Base-by-base conservation (phyloP, 2,888 invertebrate genomes). In the Athripsodes cinereus region DNA sequence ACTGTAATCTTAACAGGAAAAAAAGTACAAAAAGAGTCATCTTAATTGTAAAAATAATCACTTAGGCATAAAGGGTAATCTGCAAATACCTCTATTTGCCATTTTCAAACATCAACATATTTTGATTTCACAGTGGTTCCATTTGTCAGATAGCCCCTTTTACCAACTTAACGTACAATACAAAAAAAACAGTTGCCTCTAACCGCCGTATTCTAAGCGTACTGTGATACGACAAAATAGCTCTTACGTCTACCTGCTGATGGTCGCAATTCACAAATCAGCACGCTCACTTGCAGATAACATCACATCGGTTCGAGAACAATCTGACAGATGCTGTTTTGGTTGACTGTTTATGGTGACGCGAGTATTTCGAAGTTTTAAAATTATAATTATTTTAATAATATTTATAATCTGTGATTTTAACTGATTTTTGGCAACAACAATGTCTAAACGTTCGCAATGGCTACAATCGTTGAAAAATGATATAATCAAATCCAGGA, bases 381-480 rank as follows among this genome's bases (percentile, higher is more conserved):
- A 11, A 8, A 8, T 31, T 31, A 8, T 8, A 31, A 31, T 31
- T 31, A 31, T 31, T 31, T 11, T 31, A 31, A 31, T 31, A 31
- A 31, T 11, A 31, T n/a, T 6, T 8, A 31, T 11, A 31, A 6
- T 31, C 31, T 31, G 31, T 31, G 11, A 11, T 31, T 31, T 8
- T 31, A 6, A 31, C 31, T 31, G 11, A 31, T 31, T 31, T 6
- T 31, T 46, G 5, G 18, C 46, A 46, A 46, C 46, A 46, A 46
- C 46, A 46, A 46, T 46, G 46, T 16, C n/a, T 46, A 46, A 46
- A 46, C 46, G 46, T 11, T 46, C 5, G n/a, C 46, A 46, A n/a
- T 46, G 46, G 46, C n/a, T 46, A 46, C 8, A 46, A 46, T 46
- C 46, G 5, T 46, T 46, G n/a, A 46, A 46, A 46, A 46, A 18